Evolutionary conservation across 2,797 vertebrate species (phyloP), one percentile per base, ranked within the genome.

Genomic region (Acanthiza pusilla): DNA sequence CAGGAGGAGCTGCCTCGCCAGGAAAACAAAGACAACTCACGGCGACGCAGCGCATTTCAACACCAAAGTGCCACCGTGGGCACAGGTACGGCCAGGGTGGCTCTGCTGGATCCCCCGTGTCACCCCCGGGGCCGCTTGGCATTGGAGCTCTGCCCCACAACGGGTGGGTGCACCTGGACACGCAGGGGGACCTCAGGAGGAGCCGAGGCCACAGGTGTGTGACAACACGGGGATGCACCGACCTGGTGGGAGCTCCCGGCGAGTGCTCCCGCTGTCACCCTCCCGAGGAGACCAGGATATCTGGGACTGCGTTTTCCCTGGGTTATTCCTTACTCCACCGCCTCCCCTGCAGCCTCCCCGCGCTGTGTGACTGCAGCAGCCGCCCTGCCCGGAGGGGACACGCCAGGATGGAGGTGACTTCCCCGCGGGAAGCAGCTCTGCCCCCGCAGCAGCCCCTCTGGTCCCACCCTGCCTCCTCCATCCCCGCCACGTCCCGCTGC

Each of bases 81-180:
- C 75, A 20, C 54, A 7, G 34, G 15, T 26, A 18, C 6, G 3
- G 10, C 77, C 4, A 13, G 43, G 40, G 34, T 0, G 20, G 51
- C 83, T 86, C 81, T 2, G 5, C 42, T 5, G 61, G 36, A 21
- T 51, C 16, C 60, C 45, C 7, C 2, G 48, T 13, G 77, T 32
- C 26, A 27, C 62, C 51, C 65, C 32, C 2, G 7, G 78, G 71
- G 65, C 79, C 17, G 71, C 57, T 7, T 62, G 63, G 25, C 78
- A 68, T 54, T 42, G 83, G 70, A 65, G 61, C 76, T 74, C 14
- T 80, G 55, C 63, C 48, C 16, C 60, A 10, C 58, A 1, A 4
- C 0, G 5, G 18, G 6, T 7, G 48, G 40, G 61, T 4, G 26
- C 29, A 4, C 7, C 0, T 1, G 40, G 72, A 70, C 66, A 14